These are phyloP conservation scores for Otus sunia DNA, from an alignment of 2,113 vertebrate genomes.

Conservation along the genomic window DNA sequence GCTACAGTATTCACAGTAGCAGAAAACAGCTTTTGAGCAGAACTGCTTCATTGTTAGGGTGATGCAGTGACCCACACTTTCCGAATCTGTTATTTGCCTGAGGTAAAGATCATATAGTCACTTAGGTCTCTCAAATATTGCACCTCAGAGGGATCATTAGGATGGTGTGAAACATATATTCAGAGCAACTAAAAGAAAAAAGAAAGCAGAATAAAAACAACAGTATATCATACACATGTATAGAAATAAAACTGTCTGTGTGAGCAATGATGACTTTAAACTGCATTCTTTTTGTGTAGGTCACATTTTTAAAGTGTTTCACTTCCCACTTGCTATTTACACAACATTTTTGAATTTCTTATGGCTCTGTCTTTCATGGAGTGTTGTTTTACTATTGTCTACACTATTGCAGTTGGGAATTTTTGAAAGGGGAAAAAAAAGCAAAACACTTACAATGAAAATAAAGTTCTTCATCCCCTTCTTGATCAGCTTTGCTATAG, in stretches of 20 bases:
- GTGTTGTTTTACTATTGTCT: constrained; percentile 38
- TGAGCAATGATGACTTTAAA: constrained; percentile 44
- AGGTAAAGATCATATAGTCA: constrained; percentile 67
- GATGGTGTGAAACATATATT: constrained; percentile 62
- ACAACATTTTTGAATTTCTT: constrained; percentile 19
- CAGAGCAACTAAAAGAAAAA: constrained; percentile 50
- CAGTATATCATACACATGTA: background rate
- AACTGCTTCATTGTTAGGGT: background rate
- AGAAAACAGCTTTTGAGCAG: background rate
- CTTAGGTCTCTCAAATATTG: constrained; percentile 53
- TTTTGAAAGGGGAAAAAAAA: constrained; percentile 49
- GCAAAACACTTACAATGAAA: constrained; percentile 97
- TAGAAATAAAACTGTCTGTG: constrained; percentile 34
- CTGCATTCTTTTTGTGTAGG: background rate
- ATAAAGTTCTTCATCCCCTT: constrained; percentile 98
- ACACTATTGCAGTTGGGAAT: background rate
- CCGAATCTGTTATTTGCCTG: constrained; percentile 74
- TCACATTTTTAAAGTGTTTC: constrained; percentile 39
- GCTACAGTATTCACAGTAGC: background rate
- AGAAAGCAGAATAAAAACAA: constrained; percentile 23
- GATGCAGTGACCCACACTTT: constrained; percentile 66
- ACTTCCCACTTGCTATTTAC: constrained; percentile 26
- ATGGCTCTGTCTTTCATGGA: background rate
- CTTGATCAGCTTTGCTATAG: constrained; percentile 98
- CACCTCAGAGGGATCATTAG: constrained; percentile 78